Base-by-base conservation (phyloP, 2,888 invertebrate genomes). In the Standfussiana lucernea region DNA sequence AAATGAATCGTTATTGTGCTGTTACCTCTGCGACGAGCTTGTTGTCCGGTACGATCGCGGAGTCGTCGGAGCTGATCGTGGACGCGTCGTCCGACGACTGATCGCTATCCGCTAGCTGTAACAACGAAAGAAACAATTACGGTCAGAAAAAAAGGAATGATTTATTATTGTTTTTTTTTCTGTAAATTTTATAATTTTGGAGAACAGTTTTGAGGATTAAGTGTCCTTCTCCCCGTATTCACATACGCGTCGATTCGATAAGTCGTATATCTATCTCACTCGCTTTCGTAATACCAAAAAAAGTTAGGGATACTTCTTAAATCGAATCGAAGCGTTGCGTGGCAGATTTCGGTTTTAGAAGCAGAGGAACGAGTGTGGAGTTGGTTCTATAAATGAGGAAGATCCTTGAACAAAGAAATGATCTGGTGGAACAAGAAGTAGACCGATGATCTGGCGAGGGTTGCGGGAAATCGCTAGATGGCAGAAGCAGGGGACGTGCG, bases 21-120 rank as follows among this genome's bases (percentile, higher is more conserved):
- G 73, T 73, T 80, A 95, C 96, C 92, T 95, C 94, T 0, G 90
- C 91, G 0, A 95, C 90, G 0, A 96, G 89, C 61, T 91, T 93
- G 61, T 90, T 90, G 83, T 95, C 95, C 0, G 94, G 92, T 42
- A 93, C 93, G 1, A 90, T 82, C 4, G 86, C 18, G 0, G 94
- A 93, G 0, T 93, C 95, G 0, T 92, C 92, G 0, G 94, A 94
- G 72, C 93, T 92, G 2, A 85, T 81, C 1, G 90, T 81, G 1
- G 88, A 90, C 0, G 88, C 75, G 0, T 91, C 92, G 0, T 92
- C 93, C 0, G 92, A 91, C 0, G 92, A 93, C 1, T 79, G 56
- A 2, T 92, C 92, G 15, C 88, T 91, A n/a, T 92, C 93, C 0
- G 69, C 84, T 65, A 93, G 72, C 94, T 94, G 88, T 0, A 75